These are phyloP conservation scores for Lasioglossum zephyrum DNA, from an alignment of 2,888 invertebrate genomes.

Conservation along the genomic window DNA sequence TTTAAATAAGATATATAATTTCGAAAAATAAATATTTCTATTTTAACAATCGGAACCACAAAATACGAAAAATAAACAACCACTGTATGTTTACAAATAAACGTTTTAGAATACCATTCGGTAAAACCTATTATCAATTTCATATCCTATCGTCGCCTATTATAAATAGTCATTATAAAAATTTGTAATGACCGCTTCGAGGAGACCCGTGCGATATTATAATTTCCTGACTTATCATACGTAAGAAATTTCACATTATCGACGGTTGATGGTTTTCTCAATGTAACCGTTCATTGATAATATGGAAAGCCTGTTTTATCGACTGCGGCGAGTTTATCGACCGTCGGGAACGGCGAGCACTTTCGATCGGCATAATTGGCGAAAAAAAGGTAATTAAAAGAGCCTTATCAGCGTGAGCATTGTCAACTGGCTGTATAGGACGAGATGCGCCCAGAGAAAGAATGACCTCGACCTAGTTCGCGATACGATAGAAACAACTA, in stretches of 20 bases:
- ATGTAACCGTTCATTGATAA: not conserved
- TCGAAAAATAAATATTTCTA: too few relatives aligned
- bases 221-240: not conserved
- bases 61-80: not conserved
- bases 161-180: not conserved
- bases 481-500: conserved; percentile 27
- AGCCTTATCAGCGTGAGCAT: conserved; percentile 8
- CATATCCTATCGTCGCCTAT: not conserved
- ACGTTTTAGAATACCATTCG: too few relatives aligned
- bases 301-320: not conserved
- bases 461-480: conserved; percentile 42
- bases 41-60: too few relatives aligned
- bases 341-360: not conserved
- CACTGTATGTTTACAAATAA: not conserved
- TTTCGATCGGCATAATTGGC: not conserved
- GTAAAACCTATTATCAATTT: not conserved
- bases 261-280: not conserved
- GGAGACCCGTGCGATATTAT: not conserved
- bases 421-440: not conserved
- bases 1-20: too few relatives aligned
- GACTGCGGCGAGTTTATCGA: not conserved
- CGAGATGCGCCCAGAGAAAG: not conserved
- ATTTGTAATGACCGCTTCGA: not conserved
- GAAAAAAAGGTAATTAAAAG: conserved; percentile 12
- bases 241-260: not conserved